Percentiles rank a stretch among this genome's conserved stretches.
Evolutionary conservation across 2,113 vertebrate species (phyloP).

Genomic region (Helogale parvula): DNA sequence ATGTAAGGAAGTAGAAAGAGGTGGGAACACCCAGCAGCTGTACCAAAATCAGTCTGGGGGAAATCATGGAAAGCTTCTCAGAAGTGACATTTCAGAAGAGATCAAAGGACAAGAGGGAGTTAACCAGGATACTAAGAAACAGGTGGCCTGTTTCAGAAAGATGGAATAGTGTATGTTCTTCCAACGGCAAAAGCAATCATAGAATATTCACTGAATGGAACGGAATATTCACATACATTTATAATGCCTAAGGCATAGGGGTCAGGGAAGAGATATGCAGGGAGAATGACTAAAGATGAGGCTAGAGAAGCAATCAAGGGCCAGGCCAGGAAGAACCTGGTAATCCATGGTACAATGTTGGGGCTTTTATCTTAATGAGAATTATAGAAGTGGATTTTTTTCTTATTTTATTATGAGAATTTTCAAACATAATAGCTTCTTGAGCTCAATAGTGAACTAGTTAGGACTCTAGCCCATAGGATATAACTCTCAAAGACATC

Average conservation of each 20-base stretch:
- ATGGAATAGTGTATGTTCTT: neutral
- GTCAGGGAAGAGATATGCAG: neutral
- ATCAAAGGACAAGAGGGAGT: neutral
- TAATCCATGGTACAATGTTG: slow-evolving; percentile 30
- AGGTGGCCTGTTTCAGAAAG: neutral
- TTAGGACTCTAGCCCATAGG: neutral
- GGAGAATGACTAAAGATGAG: slow-evolving; percentile 35
- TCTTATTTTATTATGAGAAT: neutral
- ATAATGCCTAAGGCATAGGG: neutral
- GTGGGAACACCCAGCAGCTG: neutral
- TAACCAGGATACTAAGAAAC: slow-evolving; percentile 27
- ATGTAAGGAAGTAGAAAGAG: neutral
- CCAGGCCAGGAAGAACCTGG: neutral
- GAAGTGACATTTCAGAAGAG: neutral
- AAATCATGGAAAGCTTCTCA: neutral
- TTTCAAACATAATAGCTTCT: neutral
- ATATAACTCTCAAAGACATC: neutral
- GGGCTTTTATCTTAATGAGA: slow-evolving; percentile 45
- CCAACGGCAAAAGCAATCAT: neutral
- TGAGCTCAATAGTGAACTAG: neutral
- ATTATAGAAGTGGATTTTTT: neutral
- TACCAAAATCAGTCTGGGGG: neutral
- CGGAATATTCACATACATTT: neutral
- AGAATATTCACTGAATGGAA: slow-evolving; percentile 38
- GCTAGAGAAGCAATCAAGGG: neutral